These are phyloP conservation scores for Phoebastria nigripes DNA, from an alignment of 2,797 vertebrate species.

Conservation along the genomic window DNA sequence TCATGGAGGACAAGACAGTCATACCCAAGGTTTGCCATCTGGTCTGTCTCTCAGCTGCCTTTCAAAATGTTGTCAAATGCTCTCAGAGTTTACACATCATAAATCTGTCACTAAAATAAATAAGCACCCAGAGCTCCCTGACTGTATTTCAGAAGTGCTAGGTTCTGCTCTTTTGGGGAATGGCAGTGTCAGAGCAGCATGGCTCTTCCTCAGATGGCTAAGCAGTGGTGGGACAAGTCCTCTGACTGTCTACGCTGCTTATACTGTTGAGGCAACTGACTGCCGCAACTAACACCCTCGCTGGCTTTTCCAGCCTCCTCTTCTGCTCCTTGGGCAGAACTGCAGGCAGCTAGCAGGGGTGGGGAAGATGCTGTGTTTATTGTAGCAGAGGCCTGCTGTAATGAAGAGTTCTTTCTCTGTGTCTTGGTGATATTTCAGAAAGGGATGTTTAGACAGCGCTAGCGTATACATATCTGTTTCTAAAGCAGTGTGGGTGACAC, in stretches of 20 bases:
- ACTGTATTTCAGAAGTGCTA: background rate
- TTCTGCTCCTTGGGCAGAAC: background rate
- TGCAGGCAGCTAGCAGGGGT: background rate
- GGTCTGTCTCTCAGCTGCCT: background rate
- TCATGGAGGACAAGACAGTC: background rate
- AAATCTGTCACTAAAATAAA: background rate
- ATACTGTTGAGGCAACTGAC: background rate
- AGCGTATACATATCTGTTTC: background rate
- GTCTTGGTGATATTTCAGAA: background rate
- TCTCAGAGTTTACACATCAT: background rate
- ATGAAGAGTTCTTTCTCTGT: background rate
- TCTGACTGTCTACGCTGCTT: background rate
- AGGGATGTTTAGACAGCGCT: background rate
- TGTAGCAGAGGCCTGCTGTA: background rate
- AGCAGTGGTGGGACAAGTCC: background rate
- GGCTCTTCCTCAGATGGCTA: background rate
- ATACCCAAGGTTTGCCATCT: background rate
- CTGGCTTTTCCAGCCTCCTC: background rate
- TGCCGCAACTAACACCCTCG: background rate
- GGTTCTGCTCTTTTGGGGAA: background rate
- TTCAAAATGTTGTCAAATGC: slow-evolving; percentile 15
- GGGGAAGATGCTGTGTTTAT: background rate
- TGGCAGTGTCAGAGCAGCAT: background rate
- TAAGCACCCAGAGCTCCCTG: background rate
- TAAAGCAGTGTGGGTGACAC: background rate